Evolutionary conservation across 1,140 invertebrate species (phyloP).

Genomic region (Apis laboriosa): DNA sequence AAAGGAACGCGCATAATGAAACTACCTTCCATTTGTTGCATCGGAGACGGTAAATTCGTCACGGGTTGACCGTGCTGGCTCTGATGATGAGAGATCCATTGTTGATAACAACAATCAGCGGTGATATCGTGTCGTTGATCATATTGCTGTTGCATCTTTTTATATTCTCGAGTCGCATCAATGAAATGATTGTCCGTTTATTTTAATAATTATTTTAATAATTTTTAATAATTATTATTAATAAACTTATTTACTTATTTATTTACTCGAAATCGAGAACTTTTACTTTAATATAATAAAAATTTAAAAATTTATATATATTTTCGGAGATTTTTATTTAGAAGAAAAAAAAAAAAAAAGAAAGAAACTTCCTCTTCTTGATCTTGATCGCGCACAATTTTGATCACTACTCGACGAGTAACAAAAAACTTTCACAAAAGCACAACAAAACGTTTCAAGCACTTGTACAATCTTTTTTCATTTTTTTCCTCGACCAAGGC

Average conservation of each 20-base stretch:
- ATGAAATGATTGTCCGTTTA: not conserved
- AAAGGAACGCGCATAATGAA: not conserved
- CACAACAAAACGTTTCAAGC: not conserved
- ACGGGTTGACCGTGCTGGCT: constrained; percentile 56
- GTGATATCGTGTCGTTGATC: constrained; percentile 50
- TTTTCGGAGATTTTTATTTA: not conserved
- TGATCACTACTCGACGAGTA: not conserved
- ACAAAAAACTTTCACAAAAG: not conserved
- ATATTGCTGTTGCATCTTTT: constrained; percentile 63
- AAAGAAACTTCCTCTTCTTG: no score
- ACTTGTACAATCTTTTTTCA: not conserved
- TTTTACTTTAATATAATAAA: no score
- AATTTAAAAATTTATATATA: not conserved
- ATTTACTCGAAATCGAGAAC: no score
- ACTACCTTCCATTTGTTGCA: constrained; percentile 80
- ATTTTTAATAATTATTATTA: no score
- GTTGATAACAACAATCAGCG: constrained; percentile 64
- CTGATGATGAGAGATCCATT: constrained; percentile 61
- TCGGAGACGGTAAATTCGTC: constrained; percentile 72
- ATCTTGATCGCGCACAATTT: not conserved
- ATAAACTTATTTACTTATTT: no score
- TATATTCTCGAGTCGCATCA: not conserved
- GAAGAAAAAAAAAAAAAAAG: not conserved
- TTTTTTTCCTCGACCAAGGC: not conserved
- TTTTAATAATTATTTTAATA: no score